phyloP scores from a whole-genome alignment of 2,113 vertebrate genomes.

The Maccullochella peelii region DNA sequence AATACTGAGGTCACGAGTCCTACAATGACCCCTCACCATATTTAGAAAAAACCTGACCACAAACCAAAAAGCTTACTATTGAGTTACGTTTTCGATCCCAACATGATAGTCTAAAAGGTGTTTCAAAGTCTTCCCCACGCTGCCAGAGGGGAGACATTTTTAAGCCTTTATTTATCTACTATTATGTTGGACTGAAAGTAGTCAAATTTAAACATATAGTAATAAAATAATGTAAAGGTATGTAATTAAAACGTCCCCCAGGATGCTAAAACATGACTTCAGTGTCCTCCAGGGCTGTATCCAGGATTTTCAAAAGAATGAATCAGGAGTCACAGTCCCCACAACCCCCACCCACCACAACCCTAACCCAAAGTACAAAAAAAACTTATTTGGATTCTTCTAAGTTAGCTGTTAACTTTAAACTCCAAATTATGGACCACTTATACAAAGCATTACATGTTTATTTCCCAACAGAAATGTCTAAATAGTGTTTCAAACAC shows the following conservation, averaged over 20 bases:
- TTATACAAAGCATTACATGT: background rate
- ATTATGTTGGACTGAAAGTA: background rate
- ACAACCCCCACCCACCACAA: no score
- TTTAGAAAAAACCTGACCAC: no score
- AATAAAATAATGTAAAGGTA: background rate
- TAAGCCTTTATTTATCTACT: background rate
- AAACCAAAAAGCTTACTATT: no score
- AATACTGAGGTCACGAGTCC: background rate
- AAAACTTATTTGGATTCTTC: no score
- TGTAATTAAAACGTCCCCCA: background rate
- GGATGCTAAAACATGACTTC: background rate
- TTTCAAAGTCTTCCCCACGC: background rate
- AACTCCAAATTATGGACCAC: background rate
- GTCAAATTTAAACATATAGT: background rate
- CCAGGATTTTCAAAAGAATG: background rate
- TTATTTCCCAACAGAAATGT: background rate
- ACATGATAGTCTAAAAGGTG: background rate
- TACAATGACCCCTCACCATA: no score
- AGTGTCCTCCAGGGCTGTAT: background rate
- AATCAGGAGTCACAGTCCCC: background rate
- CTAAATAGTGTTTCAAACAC: background rate
- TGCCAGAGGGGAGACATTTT: no score
- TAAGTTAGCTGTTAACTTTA: background rate
- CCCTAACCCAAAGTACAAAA: no score
- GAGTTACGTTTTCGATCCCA: no score